Percentiles rank a stretch among this genome's conserved stretches.
phyloP scores from a whole-genome alignment of 2,113 vertebrate genomes.

The Macrotis lagotis region DNA sequence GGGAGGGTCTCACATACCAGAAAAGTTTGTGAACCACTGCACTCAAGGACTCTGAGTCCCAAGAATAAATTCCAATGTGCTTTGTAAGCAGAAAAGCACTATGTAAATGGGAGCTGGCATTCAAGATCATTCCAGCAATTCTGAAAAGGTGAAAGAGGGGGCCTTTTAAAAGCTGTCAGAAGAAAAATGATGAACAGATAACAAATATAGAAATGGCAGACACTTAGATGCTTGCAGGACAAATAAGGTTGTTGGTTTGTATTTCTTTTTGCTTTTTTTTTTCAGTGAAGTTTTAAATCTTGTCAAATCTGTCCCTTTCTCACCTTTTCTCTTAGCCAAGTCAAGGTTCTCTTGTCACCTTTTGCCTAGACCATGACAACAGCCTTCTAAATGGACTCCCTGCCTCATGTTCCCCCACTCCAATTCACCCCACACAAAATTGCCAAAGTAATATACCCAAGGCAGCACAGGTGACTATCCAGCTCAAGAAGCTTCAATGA shows the following conservation, averaged over 20 bases:
- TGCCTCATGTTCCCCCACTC: too few species aligned
- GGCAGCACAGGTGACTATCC: background rate
- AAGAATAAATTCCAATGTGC: background rate
- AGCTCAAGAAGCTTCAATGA: background rate
- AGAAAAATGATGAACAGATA: slow-evolving; percentile 4
- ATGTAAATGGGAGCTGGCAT: background rate
- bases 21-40: background rate
- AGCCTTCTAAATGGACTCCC: too few species aligned
- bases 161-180: slow-evolving; percentile 14
- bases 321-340: background rate
- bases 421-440: background rate
- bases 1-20: slow-evolving; percentile 15
- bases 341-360: background rate
- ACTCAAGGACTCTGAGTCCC: background rate
- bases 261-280: background rate
- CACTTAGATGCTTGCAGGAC: background rate
- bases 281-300: background rate
- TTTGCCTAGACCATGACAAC: background rate
- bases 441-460: background rate
- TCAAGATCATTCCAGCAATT: slow-evolving; percentile 25
- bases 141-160: slow-evolving; percentile 2
- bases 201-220: background rate
- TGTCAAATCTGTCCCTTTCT: too few species aligned
- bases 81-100: background rate
- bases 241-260: background rate